Evolutionary conservation across 2,888 invertebrate species (phyloP).

Genomic region (Dolichopus griseipennis): DNA sequence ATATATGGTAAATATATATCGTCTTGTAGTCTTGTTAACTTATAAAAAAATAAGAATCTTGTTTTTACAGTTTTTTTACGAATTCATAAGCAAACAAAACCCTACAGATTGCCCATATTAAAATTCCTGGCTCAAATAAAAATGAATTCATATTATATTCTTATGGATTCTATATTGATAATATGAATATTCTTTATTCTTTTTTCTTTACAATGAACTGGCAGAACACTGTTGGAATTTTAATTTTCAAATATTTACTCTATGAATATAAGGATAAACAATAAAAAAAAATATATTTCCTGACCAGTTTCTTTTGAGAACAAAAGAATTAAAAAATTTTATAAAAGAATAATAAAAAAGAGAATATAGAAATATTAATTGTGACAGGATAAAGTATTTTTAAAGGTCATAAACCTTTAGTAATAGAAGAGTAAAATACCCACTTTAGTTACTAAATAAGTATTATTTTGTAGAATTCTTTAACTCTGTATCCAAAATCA

Average conservation of each 20-base stretch:
- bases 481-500: background rate
- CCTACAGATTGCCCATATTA: too few relatives aligned
- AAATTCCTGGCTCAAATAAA: too few relatives aligned
- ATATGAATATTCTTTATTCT: too few relatives aligned
- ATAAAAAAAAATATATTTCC: background rate
- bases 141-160: too few relatives aligned
- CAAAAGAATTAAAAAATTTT: background rate
- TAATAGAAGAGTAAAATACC: background rate
- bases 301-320: background rate
- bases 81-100: too few relatives aligned
- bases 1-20: too few relatives aligned
- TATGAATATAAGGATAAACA: background rate
- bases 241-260: background rate
- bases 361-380: conserved; percentile 5
- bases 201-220: background rate
- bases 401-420: background rate
- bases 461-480: background rate
- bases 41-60: background rate
- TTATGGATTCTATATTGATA: too few relatives aligned
- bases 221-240: background rate
- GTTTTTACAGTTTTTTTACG: too few relatives aligned
- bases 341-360: background rate
- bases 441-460: too few relatives aligned
- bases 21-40: background rate
- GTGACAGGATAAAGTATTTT: conserved; percentile 4